Evolutionary conservation across 2,797 vertebrate genomes (phyloP).

Genomic region (Pseudochaenichthys georgianus): DNA sequence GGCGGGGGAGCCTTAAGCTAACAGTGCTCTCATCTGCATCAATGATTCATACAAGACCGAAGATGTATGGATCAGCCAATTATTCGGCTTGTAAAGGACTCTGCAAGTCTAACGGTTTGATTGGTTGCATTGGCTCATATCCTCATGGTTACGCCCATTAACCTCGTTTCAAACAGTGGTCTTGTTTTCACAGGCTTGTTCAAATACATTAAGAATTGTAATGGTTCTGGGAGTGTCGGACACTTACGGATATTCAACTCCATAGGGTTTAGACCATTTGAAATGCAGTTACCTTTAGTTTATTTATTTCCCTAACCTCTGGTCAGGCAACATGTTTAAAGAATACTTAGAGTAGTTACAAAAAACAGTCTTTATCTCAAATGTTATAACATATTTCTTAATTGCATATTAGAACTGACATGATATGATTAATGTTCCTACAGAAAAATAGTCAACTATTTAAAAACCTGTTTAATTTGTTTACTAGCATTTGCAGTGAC

Average conservation of each 20-base stretch:
- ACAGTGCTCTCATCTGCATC: constrained; percentile 28
- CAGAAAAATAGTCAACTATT: neutral
- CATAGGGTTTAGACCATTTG: neutral
- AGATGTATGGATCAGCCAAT: constrained; percentile 62
- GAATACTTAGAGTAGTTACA: neutral
- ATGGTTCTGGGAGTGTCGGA: neutral
- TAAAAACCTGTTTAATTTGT: neutral
- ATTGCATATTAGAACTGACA: neutral
- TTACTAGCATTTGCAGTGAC: neutral
- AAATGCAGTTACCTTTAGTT: constrained; percentile 9
- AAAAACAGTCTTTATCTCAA: neutral
- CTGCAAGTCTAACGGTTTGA: constrained; percentile 41
- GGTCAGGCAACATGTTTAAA: neutral
- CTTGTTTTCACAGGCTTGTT: constrained; percentile 27
- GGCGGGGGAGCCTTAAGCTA: constrained; percentile 18
- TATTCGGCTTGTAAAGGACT: constrained; percentile 49
- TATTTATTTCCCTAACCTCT: neutral
- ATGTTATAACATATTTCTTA: neutral
- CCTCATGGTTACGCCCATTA: constrained; percentile 50
- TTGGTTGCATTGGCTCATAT: constrained; percentile 36
- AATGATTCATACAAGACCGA: constrained; percentile 61
- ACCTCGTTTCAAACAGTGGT: constrained; percentile 24
- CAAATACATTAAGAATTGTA: neutral
- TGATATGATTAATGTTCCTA: rapidly evolving
- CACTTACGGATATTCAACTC: neutral